Base-by-base conservation (phyloP, 2,888 invertebrate genomes). In the Leistus spinibarbis region DNA sequence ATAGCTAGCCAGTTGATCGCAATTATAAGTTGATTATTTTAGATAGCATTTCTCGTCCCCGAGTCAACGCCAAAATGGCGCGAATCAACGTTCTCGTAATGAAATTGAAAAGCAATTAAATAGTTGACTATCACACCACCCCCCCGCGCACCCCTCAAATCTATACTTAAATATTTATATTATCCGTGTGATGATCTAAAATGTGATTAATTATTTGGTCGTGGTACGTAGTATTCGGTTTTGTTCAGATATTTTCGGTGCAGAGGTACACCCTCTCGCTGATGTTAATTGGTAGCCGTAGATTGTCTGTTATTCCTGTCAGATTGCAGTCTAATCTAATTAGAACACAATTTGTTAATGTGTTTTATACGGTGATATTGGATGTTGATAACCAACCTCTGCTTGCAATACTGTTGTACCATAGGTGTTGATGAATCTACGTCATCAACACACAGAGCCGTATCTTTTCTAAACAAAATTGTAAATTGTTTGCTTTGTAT, bases 291-390 rank as follows among this genome's bases (percentile, higher is more conserved):
- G 72, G 40, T 24, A 60, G 54, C 63, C 71, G 54, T 27, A 63
- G 22, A 53, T 17, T 57, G 54, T 54, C 71, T 63, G 64, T 63
- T 54, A 56, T 63, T 63, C 75, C 69, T 75, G 85, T 85, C 85
- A 85, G 85, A 86, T 85, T 85, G 85, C 84, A 85, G 85, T 85
- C 83, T 84, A 85, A 86, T 86, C 85, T 85, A 76, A 77, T 77
- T 77, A 77, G 84, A 82, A 84, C 81, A 85, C 86, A 86, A 86
- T 86, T 86, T 85, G 85, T 86, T 86, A 85, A 86, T 86, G 85
- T 84, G 84, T 85, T 85, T 84, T 85, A 85, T 85, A 69, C 63
- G 62, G 67, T 73, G 73, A 73, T 73, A 73, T 73, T 73, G 67
- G 67, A 67, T 67, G 66, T 60, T 73, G 73, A 73, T 73, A 73